Conservation (phyloP, 2,113 vertebrate species). For the Syngnathus floridae region DNA sequence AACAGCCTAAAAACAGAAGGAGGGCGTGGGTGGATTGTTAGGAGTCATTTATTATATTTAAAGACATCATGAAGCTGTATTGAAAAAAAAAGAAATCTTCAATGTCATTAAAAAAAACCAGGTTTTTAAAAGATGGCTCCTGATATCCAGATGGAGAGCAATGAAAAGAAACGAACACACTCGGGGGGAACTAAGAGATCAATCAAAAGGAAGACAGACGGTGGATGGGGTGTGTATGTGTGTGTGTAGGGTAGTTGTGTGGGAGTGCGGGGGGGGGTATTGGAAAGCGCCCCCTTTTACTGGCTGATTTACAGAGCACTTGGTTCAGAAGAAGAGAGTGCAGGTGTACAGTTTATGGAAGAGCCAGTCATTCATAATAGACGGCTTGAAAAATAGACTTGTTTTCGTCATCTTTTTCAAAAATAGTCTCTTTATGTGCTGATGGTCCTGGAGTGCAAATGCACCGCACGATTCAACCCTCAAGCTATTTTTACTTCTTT, state of each 20-base stretch:
- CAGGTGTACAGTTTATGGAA: conserved; percentile 20
- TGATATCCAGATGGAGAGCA: conserved; percentile 58
- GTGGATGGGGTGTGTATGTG: conserved; percentile 31
- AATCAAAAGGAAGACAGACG: conserved; percentile 55
- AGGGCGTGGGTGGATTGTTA: conserved; percentile 15
- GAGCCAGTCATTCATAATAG: conserved; percentile 27
- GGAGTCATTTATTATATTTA: conserved; percentile 49
- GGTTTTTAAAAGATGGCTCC: conserved; percentile 43
- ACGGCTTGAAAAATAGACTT: conserved; percentile 3
- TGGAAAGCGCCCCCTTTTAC: conserved; percentile 46
- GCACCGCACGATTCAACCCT: neutral
- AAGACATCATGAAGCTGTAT: conserved; percentile 47
- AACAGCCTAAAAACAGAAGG: conserved; percentile 15
- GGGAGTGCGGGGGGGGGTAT: neutral
- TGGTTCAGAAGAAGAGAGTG: conserved; percentile 26
- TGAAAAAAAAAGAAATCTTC: conserved; percentile 35
- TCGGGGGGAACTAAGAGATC: conserved; percentile 59
- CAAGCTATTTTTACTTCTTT: neutral
- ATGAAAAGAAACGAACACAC: conserved; percentile 65
- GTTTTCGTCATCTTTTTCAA: conserved; percentile 9
- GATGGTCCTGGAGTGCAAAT: neutral
- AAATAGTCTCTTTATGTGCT: neutral
- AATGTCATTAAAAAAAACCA: conserved; percentile 40
- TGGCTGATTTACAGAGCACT: conserved; percentile 39
- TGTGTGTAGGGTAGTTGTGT: neutral